Percentiles rank a stretch among this genome's conserved stretches.
Evolutionary conservation across 1,140 invertebrate genomes (phyloP).

Genomic region (Eriosoma lanigerum): DNA sequence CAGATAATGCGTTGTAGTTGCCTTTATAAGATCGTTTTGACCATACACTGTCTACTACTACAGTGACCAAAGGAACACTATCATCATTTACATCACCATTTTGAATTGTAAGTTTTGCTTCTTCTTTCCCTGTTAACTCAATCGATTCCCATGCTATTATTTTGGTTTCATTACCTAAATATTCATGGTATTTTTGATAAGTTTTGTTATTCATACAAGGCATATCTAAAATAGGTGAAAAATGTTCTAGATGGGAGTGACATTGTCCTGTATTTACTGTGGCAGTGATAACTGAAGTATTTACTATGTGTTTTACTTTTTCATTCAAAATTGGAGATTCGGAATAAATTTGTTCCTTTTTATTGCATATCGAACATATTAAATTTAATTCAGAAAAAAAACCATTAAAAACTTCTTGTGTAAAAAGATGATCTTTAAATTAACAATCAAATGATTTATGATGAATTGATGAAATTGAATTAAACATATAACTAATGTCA

Average conservation of each 20-base stretch:
- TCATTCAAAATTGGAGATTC: not conserved
- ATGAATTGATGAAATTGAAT: too few species aligned
- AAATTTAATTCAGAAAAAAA: conserved; percentile 16
- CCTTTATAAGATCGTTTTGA: conserved; percentile 57
- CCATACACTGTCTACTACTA: conserved; percentile 57
- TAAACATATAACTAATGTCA: too few species aligned
- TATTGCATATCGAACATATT: not conserved
- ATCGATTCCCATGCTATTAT: conserved; percentile 23
- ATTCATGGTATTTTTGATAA: not conserved
- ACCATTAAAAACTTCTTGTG: not conserved
- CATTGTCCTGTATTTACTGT: not conserved
- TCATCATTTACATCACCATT: conserved; percentile 45
- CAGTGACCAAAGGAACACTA: conserved; percentile 55
- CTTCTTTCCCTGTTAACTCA: conserved; percentile 38
- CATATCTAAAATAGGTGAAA: conserved; percentile 7
- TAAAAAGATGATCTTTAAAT: too few species aligned
- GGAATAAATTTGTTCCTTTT: not conserved
- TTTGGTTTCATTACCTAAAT: conserved; percentile 51
- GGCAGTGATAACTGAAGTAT: not conserved
- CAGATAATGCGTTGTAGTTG: conserved; percentile 57
- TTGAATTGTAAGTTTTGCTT: conserved; percentile 47
- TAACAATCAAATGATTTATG: too few species aligned
- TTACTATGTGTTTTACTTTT: not conserved
- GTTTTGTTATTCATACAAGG: not conserved
- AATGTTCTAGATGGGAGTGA: not conserved